These are phyloP conservation scores for Hyperoplus lanceolatus DNA, from an alignment of 2,797 vertebrate genomes.

Conservation along the genomic window DNA sequence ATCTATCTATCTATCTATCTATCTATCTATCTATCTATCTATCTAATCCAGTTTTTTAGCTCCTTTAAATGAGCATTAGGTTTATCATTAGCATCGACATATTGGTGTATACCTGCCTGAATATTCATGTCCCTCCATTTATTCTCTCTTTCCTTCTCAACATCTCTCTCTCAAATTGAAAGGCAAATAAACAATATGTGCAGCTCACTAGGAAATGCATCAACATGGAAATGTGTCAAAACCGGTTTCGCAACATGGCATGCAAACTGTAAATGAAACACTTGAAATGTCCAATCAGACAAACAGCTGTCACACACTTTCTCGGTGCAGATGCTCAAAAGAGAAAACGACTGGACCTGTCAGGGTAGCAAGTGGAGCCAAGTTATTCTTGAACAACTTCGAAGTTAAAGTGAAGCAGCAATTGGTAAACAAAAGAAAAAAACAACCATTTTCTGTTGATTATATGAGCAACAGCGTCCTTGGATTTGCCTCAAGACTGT, in stretches of 20 bases:
- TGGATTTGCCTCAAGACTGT: constrained; percentile 53
- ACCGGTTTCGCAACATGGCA: constrained; percentile 69
- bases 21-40: constrained; percentile 6
- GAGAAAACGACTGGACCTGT: constrained; percentile 62
- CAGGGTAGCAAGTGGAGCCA: constrained; percentile 39
- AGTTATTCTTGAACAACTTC: constrained; percentile 36
- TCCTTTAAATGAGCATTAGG: background rate
- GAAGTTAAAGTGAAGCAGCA: constrained; percentile 44
- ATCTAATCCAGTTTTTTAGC: background rate
- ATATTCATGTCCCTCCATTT: constrained; percentile 41
- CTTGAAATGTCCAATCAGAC: constrained; percentile 79
- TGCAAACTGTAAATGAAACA: constrained; percentile 79
- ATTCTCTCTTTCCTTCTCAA: constrained; percentile 16
- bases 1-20: background rate
- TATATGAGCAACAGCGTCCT: constrained; percentile 40
- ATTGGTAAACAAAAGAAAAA: constrained; percentile 8
- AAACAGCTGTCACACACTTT: constrained; percentile 79
- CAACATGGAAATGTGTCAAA: constrained; percentile 70
- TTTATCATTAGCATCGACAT: constrained; percentile 18
- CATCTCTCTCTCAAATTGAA: constrained; percentile 53
- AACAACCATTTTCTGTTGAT: background rate
- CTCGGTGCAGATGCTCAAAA: constrained; percentile 62
- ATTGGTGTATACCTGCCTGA: constrained; percentile 20
- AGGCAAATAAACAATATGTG: constrained; percentile 75
- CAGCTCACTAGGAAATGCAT: constrained; percentile 69